Evolutionary conservation across 2,113 vertebrate species (phyloP).

Genomic region (Sceloporus undulatus): DNA sequence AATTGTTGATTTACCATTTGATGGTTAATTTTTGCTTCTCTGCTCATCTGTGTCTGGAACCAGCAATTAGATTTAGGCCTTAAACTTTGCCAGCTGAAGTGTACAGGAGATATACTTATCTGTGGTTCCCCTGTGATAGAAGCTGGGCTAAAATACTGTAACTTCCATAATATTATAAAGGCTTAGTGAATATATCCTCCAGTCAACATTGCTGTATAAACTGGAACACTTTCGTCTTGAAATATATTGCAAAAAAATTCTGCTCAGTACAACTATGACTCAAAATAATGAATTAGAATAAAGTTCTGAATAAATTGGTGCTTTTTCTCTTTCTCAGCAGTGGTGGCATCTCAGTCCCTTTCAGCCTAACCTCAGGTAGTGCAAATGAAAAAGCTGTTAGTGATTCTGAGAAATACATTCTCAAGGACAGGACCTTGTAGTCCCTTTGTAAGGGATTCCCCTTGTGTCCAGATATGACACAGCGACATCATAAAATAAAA

Average conservation of each 20-base stretch:
- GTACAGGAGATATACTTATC: not conserved
- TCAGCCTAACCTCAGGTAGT: not conserved
- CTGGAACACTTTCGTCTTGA: not conserved
- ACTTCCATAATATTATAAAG: conserved; percentile 17
- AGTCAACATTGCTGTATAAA: not conserved
- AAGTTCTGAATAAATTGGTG: not conserved
- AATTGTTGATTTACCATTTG: too few relatives aligned
- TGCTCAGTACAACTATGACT: not conserved
- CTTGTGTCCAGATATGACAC: not conserved
- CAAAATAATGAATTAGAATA: not conserved
- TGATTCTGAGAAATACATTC: not conserved
- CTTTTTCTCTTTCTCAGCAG: not conserved
- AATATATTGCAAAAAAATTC: not conserved
- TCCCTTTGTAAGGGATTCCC: not conserved
- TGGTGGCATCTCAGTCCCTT: not conserved
- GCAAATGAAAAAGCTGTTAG: conserved; percentile 7
- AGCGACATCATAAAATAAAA: not conserved
- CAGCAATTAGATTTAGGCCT: not conserved
- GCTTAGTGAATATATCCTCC: conserved; percentile 16
- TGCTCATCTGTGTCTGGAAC: too few relatives aligned
- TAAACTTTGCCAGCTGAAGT: conserved; percentile 39
- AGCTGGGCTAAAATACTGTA: conserved; percentile 17
- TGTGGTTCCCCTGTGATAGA: not conserved
- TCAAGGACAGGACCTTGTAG: not conserved
- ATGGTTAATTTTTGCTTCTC: too few relatives aligned